Conservation (phyloP, 2,113 vertebrate genomes). For the Semnornis frantzii region DNA sequence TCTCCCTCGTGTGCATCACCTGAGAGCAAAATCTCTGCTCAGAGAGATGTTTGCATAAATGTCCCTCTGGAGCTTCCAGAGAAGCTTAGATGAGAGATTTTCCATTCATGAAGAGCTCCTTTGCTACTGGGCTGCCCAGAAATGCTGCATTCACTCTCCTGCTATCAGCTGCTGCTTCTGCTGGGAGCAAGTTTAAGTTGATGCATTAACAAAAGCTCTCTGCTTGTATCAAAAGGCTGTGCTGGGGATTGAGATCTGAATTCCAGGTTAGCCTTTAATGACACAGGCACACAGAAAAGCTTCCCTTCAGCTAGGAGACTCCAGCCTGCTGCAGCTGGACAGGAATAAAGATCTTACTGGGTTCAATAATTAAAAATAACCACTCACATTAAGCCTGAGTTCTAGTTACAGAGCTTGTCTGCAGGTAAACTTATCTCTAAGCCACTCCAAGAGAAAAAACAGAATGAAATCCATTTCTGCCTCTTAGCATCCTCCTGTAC, state of each 20-base stretch:
- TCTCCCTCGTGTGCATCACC: neutral
- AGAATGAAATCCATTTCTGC: neutral
- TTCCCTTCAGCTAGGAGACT: neutral
- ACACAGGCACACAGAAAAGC: neutral
- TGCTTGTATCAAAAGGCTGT: slow-evolving; percentile 8
- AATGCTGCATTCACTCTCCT: neutral
- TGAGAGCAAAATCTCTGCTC: neutral
- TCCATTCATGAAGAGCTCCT: neutral
- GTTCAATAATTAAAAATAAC: neutral
- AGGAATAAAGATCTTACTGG: slow-evolving; percentile 13
- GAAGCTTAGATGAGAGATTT: slow-evolving; percentile 19
- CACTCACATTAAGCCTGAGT: neutral
- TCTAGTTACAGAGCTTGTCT: neutral
- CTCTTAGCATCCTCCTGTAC: neutral
- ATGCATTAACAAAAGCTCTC: slow-evolving; percentile 34
- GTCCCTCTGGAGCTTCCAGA: neutral
- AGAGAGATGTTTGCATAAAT: neutral
- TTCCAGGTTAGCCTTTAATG: slow-evolving; percentile 45
- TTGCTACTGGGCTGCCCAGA: slow-evolving; percentile 22
- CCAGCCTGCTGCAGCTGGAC: neutral
- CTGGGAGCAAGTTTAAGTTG: slow-evolving; percentile 2
- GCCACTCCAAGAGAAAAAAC: neutral
- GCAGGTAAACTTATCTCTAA: slow-evolving; percentile 3
- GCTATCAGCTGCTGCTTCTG: neutral
- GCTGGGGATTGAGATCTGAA: slow-evolving; percentile 39